Evolutionary conservation across 2,888 invertebrate species (phyloP), one percentile per base, ranked within the genome.

Genomic region (Tetramorium bicarinatum): DNA sequence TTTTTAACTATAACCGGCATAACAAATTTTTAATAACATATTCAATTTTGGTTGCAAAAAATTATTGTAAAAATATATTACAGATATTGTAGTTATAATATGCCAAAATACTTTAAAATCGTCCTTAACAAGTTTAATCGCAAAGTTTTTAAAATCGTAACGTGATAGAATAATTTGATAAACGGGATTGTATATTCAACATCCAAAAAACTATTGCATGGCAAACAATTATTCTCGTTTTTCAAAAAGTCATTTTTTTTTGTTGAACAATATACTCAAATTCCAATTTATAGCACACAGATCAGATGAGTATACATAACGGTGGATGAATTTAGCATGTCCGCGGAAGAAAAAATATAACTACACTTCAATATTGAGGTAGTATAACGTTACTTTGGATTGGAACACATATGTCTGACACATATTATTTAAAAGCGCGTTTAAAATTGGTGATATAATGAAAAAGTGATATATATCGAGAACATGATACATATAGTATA

Each of bases 351-450:
- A 83, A 15, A 71, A 64, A 82, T 89, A 88, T 84, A 84, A 90
- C 80, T 85, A 77, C 62, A 71, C 66, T 82, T 90, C 82, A 87
- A 81, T 84, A 87, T 77, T 88, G 88, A 90, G 88, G 90, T 90
- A 90, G 90, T 82, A 87, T 86, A 88, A 88, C 62, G 84, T 90
- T 90, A 86, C 88, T 90, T 90, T 90, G 89, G 85, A 85, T 90
- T 89, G 15, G 25, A 87, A 87, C 85, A 77, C 87, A 87, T 89
- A 84, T 80, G 82, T 89, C 83, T 84, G 85, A 86, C 4, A 34
- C 29, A 34, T 34, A 34, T 90, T 83, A 87, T 85, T 84, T 84
- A 89, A 72, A 84, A 80, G 76, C 75, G 11, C n/a, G 79, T 84
- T 88, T 77, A 83, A 90, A 83, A 90, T 87, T 71, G 82, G 81